Conservation (phyloP, 2,888 invertebrate genomes). For the Drosophila mayaguana region DNA sequence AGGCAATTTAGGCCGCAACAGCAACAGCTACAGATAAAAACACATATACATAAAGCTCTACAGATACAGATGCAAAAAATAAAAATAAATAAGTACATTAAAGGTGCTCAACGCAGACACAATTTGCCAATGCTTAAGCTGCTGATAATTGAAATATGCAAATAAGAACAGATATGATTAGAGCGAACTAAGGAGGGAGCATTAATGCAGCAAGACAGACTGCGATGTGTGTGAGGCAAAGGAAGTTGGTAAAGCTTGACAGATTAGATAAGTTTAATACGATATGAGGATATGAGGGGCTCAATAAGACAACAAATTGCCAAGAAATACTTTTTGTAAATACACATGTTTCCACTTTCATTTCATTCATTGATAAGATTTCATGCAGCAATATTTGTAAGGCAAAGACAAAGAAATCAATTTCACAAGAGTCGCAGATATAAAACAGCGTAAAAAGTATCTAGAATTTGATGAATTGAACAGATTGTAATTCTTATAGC, state of each 20-base stretch:
- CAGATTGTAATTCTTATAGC: neutral
- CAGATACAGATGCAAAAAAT: slow-evolving; percentile 9
- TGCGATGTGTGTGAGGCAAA: neutral
- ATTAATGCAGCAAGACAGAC: neutral
- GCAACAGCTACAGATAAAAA: slow-evolving; percentile 21
- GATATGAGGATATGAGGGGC: too few relatives aligned
- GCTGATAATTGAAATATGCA: slow-evolving; percentile 57
- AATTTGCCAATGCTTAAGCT: slow-evolving; percentile 54
- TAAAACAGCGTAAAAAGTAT: neutral
- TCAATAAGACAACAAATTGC: slow-evolving; percentile 2
- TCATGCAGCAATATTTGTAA: too few relatives aligned
- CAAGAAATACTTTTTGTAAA: neutral
- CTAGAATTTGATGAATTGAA: neutral
- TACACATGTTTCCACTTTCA: neutral
- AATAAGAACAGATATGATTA: slow-evolving; percentile 35
- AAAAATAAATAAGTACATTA: neutral
- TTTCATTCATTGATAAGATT: neutral
- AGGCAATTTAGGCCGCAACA: slow-evolving; percentile 47
- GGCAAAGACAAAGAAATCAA: neutral
- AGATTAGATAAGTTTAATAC: slow-evolving; percentile 27
- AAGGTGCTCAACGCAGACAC: slow-evolving; percentile 27
- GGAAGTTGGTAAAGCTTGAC: neutral
- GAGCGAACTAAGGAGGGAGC: too few relatives aligned
- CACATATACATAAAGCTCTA: neutral
- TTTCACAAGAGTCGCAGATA: neutral